Evolutionary conservation across 2,888 invertebrate genomes (phyloP).

Genomic region (Sclerodermus sp.): DNA sequence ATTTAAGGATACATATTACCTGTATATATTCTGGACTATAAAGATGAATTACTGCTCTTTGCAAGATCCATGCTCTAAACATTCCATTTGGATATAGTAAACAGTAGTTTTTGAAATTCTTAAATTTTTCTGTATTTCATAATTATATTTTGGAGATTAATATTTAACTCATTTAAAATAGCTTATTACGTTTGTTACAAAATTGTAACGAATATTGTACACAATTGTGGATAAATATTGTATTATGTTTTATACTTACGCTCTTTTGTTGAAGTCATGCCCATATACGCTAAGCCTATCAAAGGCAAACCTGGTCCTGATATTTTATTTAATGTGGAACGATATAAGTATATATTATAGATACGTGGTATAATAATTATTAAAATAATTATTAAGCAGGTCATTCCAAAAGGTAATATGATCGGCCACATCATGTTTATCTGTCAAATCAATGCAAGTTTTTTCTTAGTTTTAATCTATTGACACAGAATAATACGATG

Average conservation of each 20-base stretch:
- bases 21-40: slow-evolving; percentile 35
- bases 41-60: slow-evolving; percentile 22
- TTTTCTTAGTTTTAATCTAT: too few species aligned
- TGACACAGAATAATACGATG: too few species aligned
- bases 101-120: neutral
- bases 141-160: too few species aligned
- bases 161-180: too few species aligned
- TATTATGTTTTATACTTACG: neutral
- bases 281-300: neutral
- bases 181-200: too few species aligned
- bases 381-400: neutral
- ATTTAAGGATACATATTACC: slow-evolving; percentile 20
- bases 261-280: neutral
- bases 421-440: too few species aligned
- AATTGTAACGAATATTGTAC: too few species aligned
- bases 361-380: neutral
- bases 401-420: too few species aligned
- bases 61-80: slow-evolving; percentile 30
- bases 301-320: neutral
- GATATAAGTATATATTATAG: neutral
- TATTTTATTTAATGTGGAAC: neutral
- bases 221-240: too few species aligned
- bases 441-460: too few species aligned
- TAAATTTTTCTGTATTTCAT: neutral
- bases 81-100: slow-evolving; percentile 21